Base-by-base conservation (phyloP, 2,888 invertebrate genomes). In the Mythimna pallens region DNA sequence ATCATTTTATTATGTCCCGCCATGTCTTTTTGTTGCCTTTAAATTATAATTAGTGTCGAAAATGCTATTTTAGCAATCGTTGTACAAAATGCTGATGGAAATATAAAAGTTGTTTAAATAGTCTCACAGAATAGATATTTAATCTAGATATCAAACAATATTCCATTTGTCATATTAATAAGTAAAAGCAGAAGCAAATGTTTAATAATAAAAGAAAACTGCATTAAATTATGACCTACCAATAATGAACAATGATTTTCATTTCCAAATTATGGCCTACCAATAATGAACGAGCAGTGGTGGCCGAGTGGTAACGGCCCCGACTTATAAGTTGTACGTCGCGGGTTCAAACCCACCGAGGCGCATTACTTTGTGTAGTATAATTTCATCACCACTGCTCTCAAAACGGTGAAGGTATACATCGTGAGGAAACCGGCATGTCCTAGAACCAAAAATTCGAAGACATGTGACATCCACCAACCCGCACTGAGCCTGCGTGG, bases 101-200 rank as follows among this genome's bases (percentile, higher is more conserved):
- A 96, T 96, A 96, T 96, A 96, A 96, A 96, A 96, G 96, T 96
- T 96, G 96, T 96, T 96, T 96, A 96, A 96, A 92, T 95, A 94
- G 93, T 94, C 88, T 91, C 95, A 94, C 95, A 94, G 93, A 93
- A 94, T 94, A 95, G 93, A 93, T 94, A 93, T 93, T 92, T 94
- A 94, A 95, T 95, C 94, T 96, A 96, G 94, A 94, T 95, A 94
- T 94, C 94, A 93, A 95, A 94, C 94, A 95, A 95, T 96, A 96
- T 96, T 96, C 96, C 96, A 96, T 96, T 86, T 96, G 96, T 96
- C 96, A 95, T 96, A 95, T 95, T 92, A 95, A 94, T 95, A 96
- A 95, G 94, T 94, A 93, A 95, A 94, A 93, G 93, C 95, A 94
- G 93, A 95, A 93, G 92, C 93, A 94, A 95, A 95, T 94, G 94